Evolutionary conservation across 2,888 invertebrate species (phyloP), one percentile per base, ranked within the genome.

Genomic region (Gymnocheta viridis): DNA sequence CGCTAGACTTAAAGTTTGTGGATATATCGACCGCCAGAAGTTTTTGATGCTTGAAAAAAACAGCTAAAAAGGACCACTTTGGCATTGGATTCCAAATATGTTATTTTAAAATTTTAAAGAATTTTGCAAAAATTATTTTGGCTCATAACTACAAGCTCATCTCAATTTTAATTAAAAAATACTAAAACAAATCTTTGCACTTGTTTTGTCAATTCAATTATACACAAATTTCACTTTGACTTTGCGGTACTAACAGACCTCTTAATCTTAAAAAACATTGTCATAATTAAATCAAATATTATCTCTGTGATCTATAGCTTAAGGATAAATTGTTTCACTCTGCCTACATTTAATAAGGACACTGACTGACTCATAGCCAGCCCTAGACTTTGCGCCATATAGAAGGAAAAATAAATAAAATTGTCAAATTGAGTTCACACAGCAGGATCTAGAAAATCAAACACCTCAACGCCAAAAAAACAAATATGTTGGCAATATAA

Each of bases 241-340:
- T 24, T 56, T 22, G 74, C 38, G 47, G 32, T 56, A 58, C 70
- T 49, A 78, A 62, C 14, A 79, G 66, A 51, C 17, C 69, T 51
- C 64, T 56, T 70, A 69, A 79, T 79, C 74, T 72, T 44, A 67
- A 44, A 66, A 72, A 82, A 82, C 72, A 77, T 22, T 27, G 56
- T 35, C 72, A 81, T 81, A 84, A 84, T 84, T 84, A 84, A 81
- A 81, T 81, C 72, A 81, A 84, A 84, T 81, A 77, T 84, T 77
- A 84, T 84, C 77, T 60, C 58, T 77, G 41, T 66, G 72, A 84
- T 84, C 72, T 81, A 56, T 51, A 35, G 72, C 81, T 69, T 47
- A 0, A 72, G 77, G 77, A 58, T 35, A 41, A 35, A n/a, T 14
- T 19, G 9, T 32, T n/a, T 56, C 4, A 72, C 7, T 62, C n/a